These are phyloP conservation scores for Cardiocondyla obscurior DNA, from an alignment of 1,140 invertebrate species.

Conservation along the genomic window DNA sequence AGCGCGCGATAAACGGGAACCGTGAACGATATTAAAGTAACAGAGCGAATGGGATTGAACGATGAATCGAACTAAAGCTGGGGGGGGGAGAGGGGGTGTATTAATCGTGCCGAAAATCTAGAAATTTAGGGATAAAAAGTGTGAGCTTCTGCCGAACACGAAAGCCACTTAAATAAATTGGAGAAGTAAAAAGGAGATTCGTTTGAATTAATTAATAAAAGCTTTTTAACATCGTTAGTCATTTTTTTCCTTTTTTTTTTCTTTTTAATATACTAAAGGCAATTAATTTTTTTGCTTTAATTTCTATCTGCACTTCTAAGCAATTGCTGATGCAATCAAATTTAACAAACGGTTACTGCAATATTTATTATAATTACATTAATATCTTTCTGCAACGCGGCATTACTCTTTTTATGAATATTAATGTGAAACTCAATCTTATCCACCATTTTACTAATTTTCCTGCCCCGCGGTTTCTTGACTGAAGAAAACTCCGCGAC, in stretches of 20 bases:
- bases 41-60: slow-evolving; percentile 2
- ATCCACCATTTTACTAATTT: slow-evolving; percentile 25
- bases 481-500: not conserved
- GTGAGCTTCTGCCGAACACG: not conserved
- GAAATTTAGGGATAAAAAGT: not conserved
- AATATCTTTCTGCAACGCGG: not conserved
- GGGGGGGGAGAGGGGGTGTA: no score
- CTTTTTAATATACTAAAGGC: not conserved
- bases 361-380: slow-evolving; percentile 5
- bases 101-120: not conserved
- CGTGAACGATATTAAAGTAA: slow-evolving; percentile 15
- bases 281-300: not conserved
- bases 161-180: slow-evolving; percentile 12
- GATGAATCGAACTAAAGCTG: slow-evolving; percentile 11
- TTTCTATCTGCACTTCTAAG: not conserved
- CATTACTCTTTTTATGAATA: slow-evolving; percentile 16
- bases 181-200: not conserved
- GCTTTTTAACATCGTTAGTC: not conserved
- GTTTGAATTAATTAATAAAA: slow-evolving; percentile 5
- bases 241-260: not conserved
- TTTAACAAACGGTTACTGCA: not conserved
- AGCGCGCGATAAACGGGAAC: slow-evolving; percentile 14
- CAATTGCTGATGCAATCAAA: not conserved
- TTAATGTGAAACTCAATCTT: slow-evolving; percentile 33
- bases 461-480: not conserved